These are phyloP conservation scores for Oryzias celebensis DNA, from an alignment of 2,113 vertebrate species.

Conservation along the genomic window DNA sequence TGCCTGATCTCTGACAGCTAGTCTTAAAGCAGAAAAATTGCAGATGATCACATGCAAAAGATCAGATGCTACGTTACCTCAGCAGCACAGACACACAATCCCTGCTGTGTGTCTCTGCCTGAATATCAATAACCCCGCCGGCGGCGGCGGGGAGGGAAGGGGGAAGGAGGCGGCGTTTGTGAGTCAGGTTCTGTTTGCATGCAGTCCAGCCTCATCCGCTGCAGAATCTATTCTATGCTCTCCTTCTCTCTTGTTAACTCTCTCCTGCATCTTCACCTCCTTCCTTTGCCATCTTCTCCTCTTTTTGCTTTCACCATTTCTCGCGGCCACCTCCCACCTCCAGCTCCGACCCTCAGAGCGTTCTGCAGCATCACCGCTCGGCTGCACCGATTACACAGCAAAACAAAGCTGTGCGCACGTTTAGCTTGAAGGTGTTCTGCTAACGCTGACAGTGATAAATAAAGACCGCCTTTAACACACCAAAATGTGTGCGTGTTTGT, in stretches of 20 bases:
- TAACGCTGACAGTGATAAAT: too few relatives aligned
- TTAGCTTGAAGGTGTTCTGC: neutral
- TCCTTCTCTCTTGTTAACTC: slow-evolving; percentile 15
- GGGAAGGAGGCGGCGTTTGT: slow-evolving; percentile 37
- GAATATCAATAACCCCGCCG: slow-evolving; percentile 56
- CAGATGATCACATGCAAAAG: slow-evolving; percentile 28
- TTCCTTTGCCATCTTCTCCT: slow-evolving; percentile 26
- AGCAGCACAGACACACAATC: slow-evolving; percentile 50
- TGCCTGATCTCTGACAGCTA: too few relatives aligned
- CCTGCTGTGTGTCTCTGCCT: slow-evolving; percentile 46
- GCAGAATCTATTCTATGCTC: slow-evolving; percentile 16
- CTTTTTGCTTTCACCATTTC: slow-evolving; percentile 14
- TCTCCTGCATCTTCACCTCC: slow-evolving; percentile 18
- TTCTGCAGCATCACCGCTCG: slow-evolving; percentile 64
- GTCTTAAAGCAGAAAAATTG: neutral
- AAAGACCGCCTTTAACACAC: too few relatives aligned
- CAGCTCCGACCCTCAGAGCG: slow-evolving; percentile 40
- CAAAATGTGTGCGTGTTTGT: too few relatives aligned
- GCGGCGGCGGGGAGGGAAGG: slow-evolving; percentile 22
- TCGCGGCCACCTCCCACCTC: slow-evolving; percentile 41
- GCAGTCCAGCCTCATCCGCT: slow-evolving; percentile 40
- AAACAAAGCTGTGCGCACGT: neutral
- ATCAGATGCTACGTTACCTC: slow-evolving; percentile 57
- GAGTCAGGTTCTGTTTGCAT: slow-evolving; percentile 49
- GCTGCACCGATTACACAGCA: slow-evolving; percentile 19